Percentiles rank a stretch among this genome's conserved stretches.
phyloP scores from a whole-genome alignment of 2,797 vertebrate genomes.

The Pelobates cultripes region DNA sequence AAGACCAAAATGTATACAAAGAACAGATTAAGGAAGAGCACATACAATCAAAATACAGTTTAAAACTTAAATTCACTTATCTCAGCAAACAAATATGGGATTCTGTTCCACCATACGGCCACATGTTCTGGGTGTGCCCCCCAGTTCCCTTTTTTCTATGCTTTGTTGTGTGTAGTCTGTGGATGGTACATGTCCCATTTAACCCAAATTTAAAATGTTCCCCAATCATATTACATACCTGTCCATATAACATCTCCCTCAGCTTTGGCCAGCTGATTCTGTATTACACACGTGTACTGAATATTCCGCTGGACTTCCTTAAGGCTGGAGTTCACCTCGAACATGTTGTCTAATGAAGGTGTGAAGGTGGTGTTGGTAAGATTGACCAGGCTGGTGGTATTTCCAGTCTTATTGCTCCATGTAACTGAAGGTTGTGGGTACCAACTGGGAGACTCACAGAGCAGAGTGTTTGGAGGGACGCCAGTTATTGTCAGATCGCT shows the following conservation, averaged over 20 bases:
- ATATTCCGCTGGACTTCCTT: conserved; percentile 57
- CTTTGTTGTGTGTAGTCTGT: too few species aligned
- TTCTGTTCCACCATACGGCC: too few species aligned
- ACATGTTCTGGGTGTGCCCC: too few species aligned
- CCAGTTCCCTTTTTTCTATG: too few species aligned
- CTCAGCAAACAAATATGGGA: too few species aligned
- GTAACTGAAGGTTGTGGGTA: conserved; percentile 72
- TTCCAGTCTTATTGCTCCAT: conserved; percentile 64
- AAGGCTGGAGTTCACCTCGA: conserved; percentile 71
- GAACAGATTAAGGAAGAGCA: too few species aligned
- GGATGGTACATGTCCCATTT: too few species aligned
- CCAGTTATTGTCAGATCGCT: conserved; percentile 65
- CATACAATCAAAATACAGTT: too few species aligned
- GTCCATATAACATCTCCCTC: conserved; percentile 69
- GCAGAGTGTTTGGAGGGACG: conserved; percentile 56
- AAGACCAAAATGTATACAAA: too few species aligned
- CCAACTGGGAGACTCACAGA: conserved; percentile 73
- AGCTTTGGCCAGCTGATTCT: conserved; percentile 76
- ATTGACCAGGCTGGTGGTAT: conserved; percentile 40
- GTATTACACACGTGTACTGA: conserved; percentile 75
- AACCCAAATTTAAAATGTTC: background rate
- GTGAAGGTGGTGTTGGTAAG: conserved; percentile 64
- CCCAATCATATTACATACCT: conserved; percentile 68
- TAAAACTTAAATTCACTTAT: too few species aligned
- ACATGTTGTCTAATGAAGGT: conserved; percentile 63